Percentiles rank a stretch among this genome's conserved stretches.
phyloP scores from a whole-genome alignment of 2,797 vertebrate species.

The Chelonia mydas region DNA sequence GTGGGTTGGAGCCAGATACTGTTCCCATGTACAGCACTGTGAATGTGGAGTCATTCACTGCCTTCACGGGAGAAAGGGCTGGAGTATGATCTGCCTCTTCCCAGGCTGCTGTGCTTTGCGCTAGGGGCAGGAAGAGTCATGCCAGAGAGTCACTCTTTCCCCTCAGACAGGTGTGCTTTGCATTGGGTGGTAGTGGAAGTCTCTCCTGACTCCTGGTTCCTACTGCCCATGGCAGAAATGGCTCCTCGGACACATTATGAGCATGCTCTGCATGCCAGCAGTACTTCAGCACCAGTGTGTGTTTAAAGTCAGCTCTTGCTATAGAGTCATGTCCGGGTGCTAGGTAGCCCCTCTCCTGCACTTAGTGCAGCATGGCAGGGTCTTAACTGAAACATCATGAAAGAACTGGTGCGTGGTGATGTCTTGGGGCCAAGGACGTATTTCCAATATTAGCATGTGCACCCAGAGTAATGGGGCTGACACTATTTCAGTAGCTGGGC shows the following conservation, averaged over 20 bases:
- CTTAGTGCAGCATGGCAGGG: background rate
- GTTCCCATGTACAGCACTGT: background rate
- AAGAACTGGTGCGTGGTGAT: background rate
- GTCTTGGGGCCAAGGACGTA: background rate
- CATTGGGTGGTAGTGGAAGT: background rate
- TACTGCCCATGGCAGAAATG: background rate
- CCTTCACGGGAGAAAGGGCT: background rate
- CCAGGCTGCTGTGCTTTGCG: background rate
- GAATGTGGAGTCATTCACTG: background rate
- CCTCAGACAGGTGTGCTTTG: background rate
- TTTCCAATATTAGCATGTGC: background rate
- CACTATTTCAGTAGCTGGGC: too few relatives aligned
- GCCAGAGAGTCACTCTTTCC: background rate
- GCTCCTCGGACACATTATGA: background rate
- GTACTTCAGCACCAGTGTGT: background rate
- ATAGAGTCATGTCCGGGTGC: background rate
- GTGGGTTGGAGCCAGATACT: background rate
- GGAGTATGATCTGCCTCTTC: background rate
- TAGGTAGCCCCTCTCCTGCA: background rate
- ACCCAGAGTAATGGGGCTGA: background rate
- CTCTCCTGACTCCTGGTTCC: background rate
- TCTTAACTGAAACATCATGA: background rate
- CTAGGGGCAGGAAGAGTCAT: background rate
- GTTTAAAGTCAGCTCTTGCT: background rate
- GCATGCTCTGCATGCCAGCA: background rate